Base-by-base conservation (phyloP, 2,797 vertebrate species). In the Pipistrellus pipistrellus region DNA sequence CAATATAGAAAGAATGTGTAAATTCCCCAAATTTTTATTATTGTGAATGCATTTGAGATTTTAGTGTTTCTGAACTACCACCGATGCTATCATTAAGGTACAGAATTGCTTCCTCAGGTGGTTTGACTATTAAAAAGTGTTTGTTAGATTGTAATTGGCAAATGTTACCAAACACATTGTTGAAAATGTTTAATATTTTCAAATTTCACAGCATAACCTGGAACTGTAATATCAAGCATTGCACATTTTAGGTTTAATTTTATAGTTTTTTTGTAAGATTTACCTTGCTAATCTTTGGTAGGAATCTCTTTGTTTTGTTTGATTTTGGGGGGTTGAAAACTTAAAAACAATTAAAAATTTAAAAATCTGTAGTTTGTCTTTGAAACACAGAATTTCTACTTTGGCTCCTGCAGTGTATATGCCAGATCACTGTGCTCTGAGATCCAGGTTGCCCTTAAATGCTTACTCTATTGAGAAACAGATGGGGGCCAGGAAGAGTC, bases 141-240 rank as follows among this genome's bases (percentile, higher is more conserved):
- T 91, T 77, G 12, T 35, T 81, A 90, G 71, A 75, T 38, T 82
- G 41, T 48, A 93, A 93, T 57, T 86, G 51, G 51, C 17, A 93
- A 88, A 66, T 71, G n/a, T 84, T 81, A 92, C 44, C 75, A 85
- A 25, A 41, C 2, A 59, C 23, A 46, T 86, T 91, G 25, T 84
- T 83, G 38, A 84, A 96, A 93, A 57, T 64, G 18, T 80, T 88
- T 77, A 71, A 59, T 59, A 91, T 91, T 94, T 91, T 89, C 44
- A 93, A 46, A 83, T 95, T 82, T 83, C 57, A 93, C 18, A 85
- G 72, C 17, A 73, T 35, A 84, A 69, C 4, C 13, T 48, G 25
- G 23, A 71, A 85, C 25, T 88, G 6, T 88, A 69, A 78, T 69
- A 84, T 68, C 51, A 93, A 86, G 8, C 51, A 71, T 6, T 72